Percentiles rank a stretch among this genome's conserved stretches.
These are phyloP conservation scores for Hippoglossus stenolepis DNA, from an alignment of 2,113 vertebrate species.

Conservation along the genomic window DNA sequence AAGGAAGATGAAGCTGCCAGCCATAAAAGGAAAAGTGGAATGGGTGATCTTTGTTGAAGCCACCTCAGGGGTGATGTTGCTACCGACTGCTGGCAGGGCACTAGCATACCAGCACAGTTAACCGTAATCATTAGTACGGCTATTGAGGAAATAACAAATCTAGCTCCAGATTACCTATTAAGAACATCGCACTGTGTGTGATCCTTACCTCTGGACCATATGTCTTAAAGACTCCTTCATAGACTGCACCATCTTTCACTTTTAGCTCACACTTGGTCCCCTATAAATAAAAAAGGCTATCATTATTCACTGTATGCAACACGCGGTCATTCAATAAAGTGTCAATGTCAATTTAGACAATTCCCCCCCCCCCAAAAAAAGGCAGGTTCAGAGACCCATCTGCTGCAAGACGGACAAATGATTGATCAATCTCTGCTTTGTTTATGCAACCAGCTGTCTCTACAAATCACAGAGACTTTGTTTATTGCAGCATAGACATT, in stretches of 20 bases:
- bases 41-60: slow-evolving; percentile 32
- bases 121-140: slow-evolving; percentile 12
- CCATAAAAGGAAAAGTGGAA: slow-evolving; percentile 55
- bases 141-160: slow-evolving; percentile 6
- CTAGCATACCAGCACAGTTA: slow-evolving; percentile 29
- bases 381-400: slow-evolving; percentile 50
- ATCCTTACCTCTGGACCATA: slow-evolving; percentile 96
- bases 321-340: slow-evolving; percentile 13
- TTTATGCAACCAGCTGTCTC: slow-evolving; percentile 66
- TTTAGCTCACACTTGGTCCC: slow-evolving; percentile 99
- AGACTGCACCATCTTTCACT: slow-evolving; percentile 96
- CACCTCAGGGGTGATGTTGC: slow-evolving; percentile 45
- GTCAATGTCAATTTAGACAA: slow-evolving; percentile 39
- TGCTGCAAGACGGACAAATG: slow-evolving; percentile 49
- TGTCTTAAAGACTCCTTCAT: slow-evolving; percentile 99
- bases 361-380: slow-evolving; percentile 12
- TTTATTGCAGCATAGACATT: slow-evolving; percentile 68
- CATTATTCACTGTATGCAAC: slow-evolving; percentile 35
- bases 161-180: not conserved
- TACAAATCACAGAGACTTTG: slow-evolving; percentile 60
- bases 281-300: slow-evolving; percentile 76
- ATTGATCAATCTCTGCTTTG: slow-evolving; percentile 61
- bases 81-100: slow-evolving; percentile 23
- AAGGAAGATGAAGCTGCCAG: slow-evolving; percentile 43
- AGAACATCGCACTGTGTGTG: slow-evolving; percentile 1